Evolutionary conservation across 2,888 invertebrate genomes (phyloP), one percentile per base, ranked within the genome.

Genomic region (Drosophila bunnanda): DNA sequence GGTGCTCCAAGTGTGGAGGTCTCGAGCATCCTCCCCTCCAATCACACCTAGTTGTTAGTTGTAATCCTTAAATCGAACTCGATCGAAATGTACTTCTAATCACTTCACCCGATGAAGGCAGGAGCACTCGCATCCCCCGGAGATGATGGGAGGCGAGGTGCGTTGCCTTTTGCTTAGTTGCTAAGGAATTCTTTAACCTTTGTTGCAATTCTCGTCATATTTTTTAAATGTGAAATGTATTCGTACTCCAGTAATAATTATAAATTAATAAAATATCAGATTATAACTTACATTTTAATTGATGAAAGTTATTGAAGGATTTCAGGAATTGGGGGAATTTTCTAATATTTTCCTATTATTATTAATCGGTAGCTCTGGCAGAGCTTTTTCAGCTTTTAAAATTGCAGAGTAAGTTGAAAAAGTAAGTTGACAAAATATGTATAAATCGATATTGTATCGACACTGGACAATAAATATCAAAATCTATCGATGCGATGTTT

Each of bases 191-290:
- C 72, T 80, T 55, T 79, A 85, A 84, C 78, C 76, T 75, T 86
- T 87, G 84, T 87, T 87, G 84, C 85, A 85, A 85, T 85, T 85
- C 85, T 85, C 87, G 85, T 85, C 85, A 85, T 85, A 85, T 84
- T 67, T 84, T 67, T 76, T 66, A 82, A 82, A 82, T 81, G 84
- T 84, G 80, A 82, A 82, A 75, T 82, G 76, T 81, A 62, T 58
- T 70, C 60, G 76, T 82, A 79, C 78, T 82, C 60, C 72, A 71
- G 71, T 73, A 73, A 72, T 72, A 70, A 75, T 75, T 64, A 70
- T 70, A 75, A 60, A 75, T 77, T 76, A 82, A 83, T 82, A 85
- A 82, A 85, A 80, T 76, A 75, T 78, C 80, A 78, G 69, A 71
- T 71, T 62, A 81, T 81, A 82, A 82, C 83, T 82, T 79, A 81